These are phyloP conservation scores for Gobionotothen gibberifrons DNA, from an alignment of 2,797 vertebrate genomes.

Conservation along the genomic window DNA sequence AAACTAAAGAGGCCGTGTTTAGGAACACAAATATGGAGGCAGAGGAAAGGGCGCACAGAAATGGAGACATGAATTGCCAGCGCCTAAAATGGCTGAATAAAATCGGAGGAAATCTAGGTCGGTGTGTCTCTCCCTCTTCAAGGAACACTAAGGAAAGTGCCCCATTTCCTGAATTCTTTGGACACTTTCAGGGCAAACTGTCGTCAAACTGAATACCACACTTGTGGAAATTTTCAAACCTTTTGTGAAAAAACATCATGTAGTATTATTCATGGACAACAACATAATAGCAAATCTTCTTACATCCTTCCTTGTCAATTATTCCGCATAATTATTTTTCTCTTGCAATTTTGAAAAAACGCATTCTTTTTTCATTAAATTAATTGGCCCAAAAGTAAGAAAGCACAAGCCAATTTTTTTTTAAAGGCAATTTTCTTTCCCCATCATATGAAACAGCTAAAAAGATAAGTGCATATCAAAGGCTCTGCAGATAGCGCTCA, in stretches of 20 bases:
- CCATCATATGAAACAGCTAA: slow-evolving; percentile 73
- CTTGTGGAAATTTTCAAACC: slow-evolving; percentile 17
- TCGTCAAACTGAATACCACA: slow-evolving; percentile 30
- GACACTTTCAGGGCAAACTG: slow-evolving; percentile 76
- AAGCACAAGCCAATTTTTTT: slow-evolving; percentile 68
- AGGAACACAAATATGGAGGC: not conserved
- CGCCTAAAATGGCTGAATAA: slow-evolving; percentile 78
- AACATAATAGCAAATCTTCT: slow-evolving; percentile 33
- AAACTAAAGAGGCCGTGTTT: not conserved
- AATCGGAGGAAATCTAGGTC: slow-evolving; percentile 77
- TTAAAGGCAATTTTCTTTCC: slow-evolving; percentile 73
- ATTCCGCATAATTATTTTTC: slow-evolving; percentile 69
- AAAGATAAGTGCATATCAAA: slow-evolving; percentile 80
- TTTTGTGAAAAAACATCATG: slow-evolving; percentile 22
- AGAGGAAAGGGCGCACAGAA: slow-evolving; percentile 35
- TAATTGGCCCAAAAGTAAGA: slow-evolving; percentile 79
- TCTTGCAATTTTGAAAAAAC: slow-evolving; percentile 52
- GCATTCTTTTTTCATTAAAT: slow-evolving; percentile 75
- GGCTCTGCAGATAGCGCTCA: slow-evolving; percentile 74
- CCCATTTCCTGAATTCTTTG: slow-evolving; percentile 74
- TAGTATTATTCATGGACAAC: slow-evolving; percentile 34
- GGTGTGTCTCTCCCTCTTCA: slow-evolving; percentile 73
- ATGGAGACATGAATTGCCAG: slow-evolving; percentile 67
- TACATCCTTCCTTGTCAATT: slow-evolving; percentile 65
- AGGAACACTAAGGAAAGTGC: slow-evolving; percentile 72